These are phyloP conservation scores for Takifugu flavidus DNA, from an alignment of 2,113 vertebrate genomes.

Conservation along the genomic window DNA sequence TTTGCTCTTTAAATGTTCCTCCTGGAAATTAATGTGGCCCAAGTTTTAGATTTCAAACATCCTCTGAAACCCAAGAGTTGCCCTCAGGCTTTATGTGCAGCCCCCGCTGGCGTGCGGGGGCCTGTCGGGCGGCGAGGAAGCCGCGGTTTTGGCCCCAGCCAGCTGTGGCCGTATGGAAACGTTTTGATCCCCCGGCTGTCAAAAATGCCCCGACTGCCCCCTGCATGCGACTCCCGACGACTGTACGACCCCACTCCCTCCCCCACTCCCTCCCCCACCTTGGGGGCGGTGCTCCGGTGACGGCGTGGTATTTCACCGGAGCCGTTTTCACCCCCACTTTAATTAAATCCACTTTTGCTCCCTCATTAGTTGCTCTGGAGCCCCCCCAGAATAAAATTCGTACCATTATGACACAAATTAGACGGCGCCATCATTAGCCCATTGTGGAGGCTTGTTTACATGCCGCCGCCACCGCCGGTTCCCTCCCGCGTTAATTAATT, in stretches of 20 bases:
- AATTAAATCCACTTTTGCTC: no score
- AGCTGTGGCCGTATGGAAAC: conserved; percentile 69
- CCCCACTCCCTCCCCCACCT: neutral
- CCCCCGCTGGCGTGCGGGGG: conserved; percentile 24
- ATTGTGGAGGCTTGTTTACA: conserved; percentile 63
- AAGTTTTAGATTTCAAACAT: conserved; percentile 41
- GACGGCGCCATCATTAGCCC: conserved; percentile 38
- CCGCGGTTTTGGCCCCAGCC: conserved; percentile 31
- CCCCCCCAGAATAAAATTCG: conserved; percentile 27
- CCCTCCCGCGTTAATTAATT: conserved; percentile 61
- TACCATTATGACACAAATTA: conserved; percentile 57
- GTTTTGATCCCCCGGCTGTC: conserved; percentile 62
- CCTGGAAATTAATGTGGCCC: conserved; percentile 26
- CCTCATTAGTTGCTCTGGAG: no score
- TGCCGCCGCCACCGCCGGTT: no score
- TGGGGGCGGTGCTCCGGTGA: neutral
- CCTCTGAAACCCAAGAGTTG: conserved; percentile 62
- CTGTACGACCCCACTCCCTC: no score
- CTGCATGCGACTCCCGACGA: conserved; percentile 24
- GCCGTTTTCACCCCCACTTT: no score
- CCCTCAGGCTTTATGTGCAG: conserved; percentile 30
- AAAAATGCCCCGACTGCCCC: conserved; percentile 41
- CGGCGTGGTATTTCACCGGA: no score
- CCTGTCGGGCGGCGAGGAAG: conserved; percentile 10
- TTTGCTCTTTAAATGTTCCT: no score